A percentile compares a stretch with the other conserved stretches of the same genome.
Evolutionary conservation across 2,797 vertebrate species (phyloP).

Genomic region (Lacerta viridis): DNA sequence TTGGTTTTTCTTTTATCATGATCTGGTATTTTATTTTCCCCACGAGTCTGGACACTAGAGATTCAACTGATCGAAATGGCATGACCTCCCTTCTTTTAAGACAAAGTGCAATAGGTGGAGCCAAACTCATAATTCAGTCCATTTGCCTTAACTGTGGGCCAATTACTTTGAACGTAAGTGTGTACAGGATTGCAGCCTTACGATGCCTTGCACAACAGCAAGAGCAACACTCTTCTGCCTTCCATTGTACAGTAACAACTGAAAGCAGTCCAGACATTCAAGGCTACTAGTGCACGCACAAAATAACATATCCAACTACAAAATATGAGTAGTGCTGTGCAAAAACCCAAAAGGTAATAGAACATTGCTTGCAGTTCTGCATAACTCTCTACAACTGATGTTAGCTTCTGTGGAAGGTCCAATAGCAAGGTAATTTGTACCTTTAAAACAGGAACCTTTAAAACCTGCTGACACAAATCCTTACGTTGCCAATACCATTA

Average conservation of each 20-base stretch:
- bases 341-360: background rate
- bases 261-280: background rate
- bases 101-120: background rate
- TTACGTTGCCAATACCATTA: background rate
- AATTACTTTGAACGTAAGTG: background rate
- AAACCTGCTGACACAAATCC: background rate
- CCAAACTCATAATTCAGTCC: background rate
- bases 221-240: no score
- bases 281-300: background rate
- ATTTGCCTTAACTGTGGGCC: background rate
- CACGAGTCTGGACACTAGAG: background rate
- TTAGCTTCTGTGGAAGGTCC: background rate
- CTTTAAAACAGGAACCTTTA: background rate
- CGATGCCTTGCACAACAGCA: background rate
- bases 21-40: conserved; percentile 34
- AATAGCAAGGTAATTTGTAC: background rate
- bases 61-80: background rate
- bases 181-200: background rate
- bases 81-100: background rate
- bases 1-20: conserved; percentile 25
- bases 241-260: background rate
- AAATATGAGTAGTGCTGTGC: background rate
- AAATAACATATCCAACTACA: background rate
- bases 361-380: background rate
- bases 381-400: background rate